phyloP scores from a whole-genome alignment of 1,140 invertebrate genomes.

The Atta texana region DNA sequence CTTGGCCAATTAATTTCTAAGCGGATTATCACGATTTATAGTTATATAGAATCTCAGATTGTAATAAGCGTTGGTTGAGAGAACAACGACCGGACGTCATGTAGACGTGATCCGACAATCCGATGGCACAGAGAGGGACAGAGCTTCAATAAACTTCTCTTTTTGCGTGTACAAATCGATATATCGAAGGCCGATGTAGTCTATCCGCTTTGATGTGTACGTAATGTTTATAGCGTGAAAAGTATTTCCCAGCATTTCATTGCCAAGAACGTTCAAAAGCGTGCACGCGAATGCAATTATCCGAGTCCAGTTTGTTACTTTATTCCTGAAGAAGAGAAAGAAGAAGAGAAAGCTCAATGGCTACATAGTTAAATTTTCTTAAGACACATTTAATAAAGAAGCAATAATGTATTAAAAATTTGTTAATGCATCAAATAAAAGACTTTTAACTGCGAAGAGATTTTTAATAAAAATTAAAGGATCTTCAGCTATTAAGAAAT shows the following conservation, averaged over 20 bases:
- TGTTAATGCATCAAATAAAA: neutral
- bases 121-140: neutral
- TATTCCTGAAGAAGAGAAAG: neutral
- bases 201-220: constrained; percentile 42
- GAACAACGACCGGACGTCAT: constrained; percentile 49
- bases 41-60: neutral
- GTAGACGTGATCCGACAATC: neutral
- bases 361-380: neutral
- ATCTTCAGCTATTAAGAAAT: neutral
- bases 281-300: constrained; percentile 54
- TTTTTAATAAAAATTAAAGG: neutral
- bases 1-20: constrained; percentile 44
- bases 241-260: constrained; percentile 55
- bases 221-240: constrained; percentile 33
- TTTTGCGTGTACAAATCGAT: constrained; percentile 55
- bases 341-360: constrained; percentile 25
- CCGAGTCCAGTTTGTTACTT: neutral
- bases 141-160: constrained; percentile 35
- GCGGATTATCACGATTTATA: neutral
- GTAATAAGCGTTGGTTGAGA: neutral
- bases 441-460: neutral
- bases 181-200: constrained; percentile 38
- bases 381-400: neutral
- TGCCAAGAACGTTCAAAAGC: constrained; percentile 50
- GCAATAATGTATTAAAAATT: neutral